phyloP scores from a whole-genome alignment of 2,113 vertebrate species.

The Psilopsiagon aymara region DNA sequence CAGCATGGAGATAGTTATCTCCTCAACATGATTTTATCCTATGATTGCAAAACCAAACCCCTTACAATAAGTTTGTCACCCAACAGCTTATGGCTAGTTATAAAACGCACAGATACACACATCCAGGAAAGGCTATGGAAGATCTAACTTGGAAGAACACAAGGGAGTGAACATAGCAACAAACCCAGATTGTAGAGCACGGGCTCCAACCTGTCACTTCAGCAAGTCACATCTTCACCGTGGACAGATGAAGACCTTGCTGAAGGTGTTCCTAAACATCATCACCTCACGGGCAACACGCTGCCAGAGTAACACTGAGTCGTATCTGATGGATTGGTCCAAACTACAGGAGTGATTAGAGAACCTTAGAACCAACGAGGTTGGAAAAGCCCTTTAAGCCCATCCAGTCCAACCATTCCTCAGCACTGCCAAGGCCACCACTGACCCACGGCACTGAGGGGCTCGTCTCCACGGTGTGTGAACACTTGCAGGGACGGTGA shows the following conservation, averaged over 20 bases:
- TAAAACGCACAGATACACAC: not conserved
- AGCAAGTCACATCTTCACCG: not conserved
- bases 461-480: not conserved
- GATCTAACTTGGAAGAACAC: not conserved
- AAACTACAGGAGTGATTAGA: not conserved
- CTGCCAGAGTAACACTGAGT: not conserved
- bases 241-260: not conserved
- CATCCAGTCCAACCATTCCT: not conserved
- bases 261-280: not conserved
- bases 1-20: not conserved
- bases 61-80: not conserved
- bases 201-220: not conserved
- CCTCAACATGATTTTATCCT: not conserved
- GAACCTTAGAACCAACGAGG: not conserved
- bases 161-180: not conserved
- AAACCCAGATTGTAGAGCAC: not conserved
- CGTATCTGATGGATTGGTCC: not conserved
- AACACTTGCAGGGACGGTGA: not conserved
- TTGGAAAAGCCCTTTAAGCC: not conserved
- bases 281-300: rapidly evolving
- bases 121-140: not conserved
- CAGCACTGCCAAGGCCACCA: not conserved
- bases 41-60: not conserved
- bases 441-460: not conserved
- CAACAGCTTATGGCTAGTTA: not conserved